Evolutionary conservation across 2,113 vertebrate genomes (phyloP), one percentile per base, ranked within the genome.

Genomic region (Elanus axillaris): DNA sequence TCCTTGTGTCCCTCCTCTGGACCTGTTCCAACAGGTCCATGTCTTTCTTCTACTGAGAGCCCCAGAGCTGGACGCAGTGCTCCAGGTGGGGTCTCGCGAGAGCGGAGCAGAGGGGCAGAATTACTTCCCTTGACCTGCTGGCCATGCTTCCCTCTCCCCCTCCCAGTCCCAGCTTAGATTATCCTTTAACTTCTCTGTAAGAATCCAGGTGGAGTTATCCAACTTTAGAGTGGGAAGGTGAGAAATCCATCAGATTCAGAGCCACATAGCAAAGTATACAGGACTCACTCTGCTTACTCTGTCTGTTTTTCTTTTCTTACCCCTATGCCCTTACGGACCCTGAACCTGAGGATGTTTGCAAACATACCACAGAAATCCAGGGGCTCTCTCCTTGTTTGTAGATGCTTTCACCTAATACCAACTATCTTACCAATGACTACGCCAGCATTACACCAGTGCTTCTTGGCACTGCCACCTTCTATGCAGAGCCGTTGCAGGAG

Each of bases 241-340:
- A 64, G 11, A 18, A 68, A 71, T 52, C 31, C 26, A 16, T 32
- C 27, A 8, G 47, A n/a, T 45, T 63, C 62, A 71, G 11, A 43
- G 23, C 13, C 25, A 78, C 52, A 13, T 2, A 31, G 25, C 9
- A 29, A 69, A 62, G 6, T 26, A 10, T 2, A 31, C 21, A 31
- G 22, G 11, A n/a, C 31, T 76, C 40, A 11, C 7, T 11, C 26
- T 36, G 5, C 10, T 52, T 50, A 6, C 6, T 78, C 6, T 1
- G 4, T 26, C 18, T 52, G 16, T 22, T 53, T 32, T 53, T 25
- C 36, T 21, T 78, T 90, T 94, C n/a, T 42, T 31, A 11, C 11
- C 8, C n/a, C 3, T 1, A 3, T 9, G 6, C 16, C 66, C 32
- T 32, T 9, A 12, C 1, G 5, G 42, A 31, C 7, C 4, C 29